Base-by-base conservation (phyloP, 2,888 invertebrate species). In the Schizaphis graminum region DNA sequence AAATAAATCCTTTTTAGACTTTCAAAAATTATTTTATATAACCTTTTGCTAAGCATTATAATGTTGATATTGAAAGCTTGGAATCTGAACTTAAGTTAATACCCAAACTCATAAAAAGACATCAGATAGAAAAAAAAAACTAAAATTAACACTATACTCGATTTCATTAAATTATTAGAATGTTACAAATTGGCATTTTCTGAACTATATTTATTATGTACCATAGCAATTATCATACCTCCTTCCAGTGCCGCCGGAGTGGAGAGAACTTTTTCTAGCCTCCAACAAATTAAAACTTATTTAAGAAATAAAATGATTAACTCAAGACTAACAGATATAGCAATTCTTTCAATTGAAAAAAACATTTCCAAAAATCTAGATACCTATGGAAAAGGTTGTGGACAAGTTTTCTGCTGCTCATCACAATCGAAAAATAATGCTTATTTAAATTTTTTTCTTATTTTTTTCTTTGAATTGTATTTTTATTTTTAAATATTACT, bases 1-100 rank as follows among this genome's bases (percentile, higher is more conserved):
- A 88, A 92, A 61, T 61, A 61, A 92, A 85, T 57, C 47, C 21
- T 92, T 92, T 86, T 86, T 92, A 88, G 47, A 92, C 56, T 61
- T 86, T 3, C 47, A 93, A 49, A 67, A 7, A 47, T 49, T 88
- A 56, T 89, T n/a, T n/a, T n/a, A n/a, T n/a, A n/a, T 93, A 61
- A 47, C 89, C 49, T n/a, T 77, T 91, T 77, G 47, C 77, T 0
- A 49, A 77, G 10, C 28, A 93, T 13, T 93, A 89, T 89, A 13
- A 49, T 11, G 88, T 93, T 49, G 77, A 88, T 44, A 89, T 77
- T n/a, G n/a, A n/a, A n/a, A n/a, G n/a, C n/a, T n/a, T n/a, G n/a
- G n/a, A n/a, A n/a, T n/a, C n/a, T n/a, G n/a, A n/a, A n/a, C n/a
- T n/a, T n/a, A n/a, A n/a, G n/a, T n/a, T n/a, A n/a, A n/a, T n/a